Evolutionary conservation across 2,888 invertebrate genomes (phyloP), one percentile per base, ranked within the genome.

Genomic region (Odontomyia ornata): DNA sequence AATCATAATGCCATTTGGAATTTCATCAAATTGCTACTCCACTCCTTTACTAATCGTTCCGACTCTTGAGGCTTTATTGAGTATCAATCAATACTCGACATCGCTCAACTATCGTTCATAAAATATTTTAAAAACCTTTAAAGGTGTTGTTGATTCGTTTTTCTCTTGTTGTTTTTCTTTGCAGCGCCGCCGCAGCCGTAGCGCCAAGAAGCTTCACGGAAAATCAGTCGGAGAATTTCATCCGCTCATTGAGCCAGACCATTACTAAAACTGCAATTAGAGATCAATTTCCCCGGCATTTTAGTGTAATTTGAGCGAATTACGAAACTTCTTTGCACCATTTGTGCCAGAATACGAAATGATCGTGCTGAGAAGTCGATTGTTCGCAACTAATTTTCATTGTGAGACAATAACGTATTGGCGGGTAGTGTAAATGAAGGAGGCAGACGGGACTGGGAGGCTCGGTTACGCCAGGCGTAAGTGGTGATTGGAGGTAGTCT

Each of bases 281-380:
- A 57, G 73, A 73, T 73, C 73, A 73, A 52, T 73, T 73, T 60
- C 56, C 30, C 36, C 57, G 25, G 28, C 36, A 27, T 57, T 57
- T 23, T 56, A 28, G 57, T 28, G 72, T 28, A 72, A 72, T 73
- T 73, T 60, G 30, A 57, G 21, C 57, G 36, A 73, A 73, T 76
- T 75, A 57, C 67, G 78, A 76, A 76, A 72, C 71, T 72, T 43
- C 65, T 78, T 78, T 78, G 78, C 78, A 77, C 75, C 78, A 78
- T 78, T 78, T 78, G 78, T 75, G 78, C 77, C 75, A 78, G 75
- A 77, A 77, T 18, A 78, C 72, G 75, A 77, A 75, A 57, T 71
- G 78, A 78, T 78, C 78, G 78, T 78, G 78, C 77, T 77, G 77
- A 71, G 71, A 75, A 75, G 62, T 71, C 77, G 69, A 71, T 75